A percentile compares a stretch with the other conserved stretches of the same genome.
Evolutionary conservation across 2,888 invertebrate genomes (phyloP).

Genomic region (Pollenia griseotomentosa): DNA sequence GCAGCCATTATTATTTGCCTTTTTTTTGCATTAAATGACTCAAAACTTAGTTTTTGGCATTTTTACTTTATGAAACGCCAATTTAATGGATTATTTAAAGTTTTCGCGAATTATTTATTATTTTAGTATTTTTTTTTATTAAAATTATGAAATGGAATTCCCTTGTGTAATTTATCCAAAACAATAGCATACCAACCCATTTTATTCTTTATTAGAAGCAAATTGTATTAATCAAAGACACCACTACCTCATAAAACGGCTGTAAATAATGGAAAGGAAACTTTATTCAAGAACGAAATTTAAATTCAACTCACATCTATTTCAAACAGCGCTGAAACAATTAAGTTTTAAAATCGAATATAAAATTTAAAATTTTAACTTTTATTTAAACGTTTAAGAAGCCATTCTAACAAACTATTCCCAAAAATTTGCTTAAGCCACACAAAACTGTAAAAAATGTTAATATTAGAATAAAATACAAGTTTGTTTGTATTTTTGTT

Average conservation of each 20-base stretch:
- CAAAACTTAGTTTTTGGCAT: slow-evolving; percentile 7
- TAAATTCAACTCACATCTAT: no score
- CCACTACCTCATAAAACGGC: not conserved
- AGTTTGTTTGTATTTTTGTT: no score
- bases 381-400: no score
- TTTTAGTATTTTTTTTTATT: not conserved
- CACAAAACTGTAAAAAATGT: no score
- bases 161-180: slow-evolving; percentile 45
- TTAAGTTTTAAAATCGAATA: no score
- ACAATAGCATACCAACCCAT: slow-evolving; percentile 37
- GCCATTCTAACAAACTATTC: no score
- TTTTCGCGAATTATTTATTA: slow-evolving; percentile 18
- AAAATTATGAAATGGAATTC: slow-evolving; percentile 32
- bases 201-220: not conserved
- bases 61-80: slow-evolving; percentile 12
- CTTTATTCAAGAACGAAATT: no score
- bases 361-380: no score
- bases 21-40: slow-evolving; percentile 7
- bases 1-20: not conserved
- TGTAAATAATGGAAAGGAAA: not conserved
- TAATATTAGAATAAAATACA: no score
- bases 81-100: slow-evolving; percentile 32
- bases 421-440: no score
- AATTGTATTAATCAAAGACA: not conserved
- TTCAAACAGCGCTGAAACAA: no score